These are phyloP conservation scores for Mormyrus lacerda DNA, from an alignment of 2,113 vertebrate species.

Conservation along the genomic window DNA sequence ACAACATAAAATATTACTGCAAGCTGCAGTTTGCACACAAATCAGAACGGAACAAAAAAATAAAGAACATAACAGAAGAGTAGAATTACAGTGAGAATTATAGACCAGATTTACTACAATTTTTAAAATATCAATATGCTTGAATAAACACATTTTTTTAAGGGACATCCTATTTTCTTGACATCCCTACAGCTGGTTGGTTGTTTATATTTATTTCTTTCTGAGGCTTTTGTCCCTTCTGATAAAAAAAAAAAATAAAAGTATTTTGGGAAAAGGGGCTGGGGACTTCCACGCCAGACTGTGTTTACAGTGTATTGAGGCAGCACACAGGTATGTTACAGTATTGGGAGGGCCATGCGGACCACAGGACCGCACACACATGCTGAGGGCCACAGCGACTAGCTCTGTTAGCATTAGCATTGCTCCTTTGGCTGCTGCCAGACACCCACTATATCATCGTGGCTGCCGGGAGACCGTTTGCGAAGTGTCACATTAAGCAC, in stretches of 20 bases:
- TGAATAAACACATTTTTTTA: not conserved
- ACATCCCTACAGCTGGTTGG: not conserved
- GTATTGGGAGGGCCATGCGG: not conserved
- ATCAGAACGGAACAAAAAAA: not conserved
- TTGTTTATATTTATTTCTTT: not conserved
- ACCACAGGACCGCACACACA: not conserved
- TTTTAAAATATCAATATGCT: not conserved
- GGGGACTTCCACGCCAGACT: not conserved
- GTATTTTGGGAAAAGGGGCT: not conserved
- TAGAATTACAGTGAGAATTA: not conserved
- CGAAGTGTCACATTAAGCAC: constrained; percentile 39
- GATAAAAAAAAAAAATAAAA: not conserved
- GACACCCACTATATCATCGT: not conserved
- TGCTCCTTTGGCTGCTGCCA: not conserved
- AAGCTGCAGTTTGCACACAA: constrained; percentile 1
- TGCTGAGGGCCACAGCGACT: not conserved
- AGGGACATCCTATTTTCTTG: not conserved
- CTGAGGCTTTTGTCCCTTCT: not conserved
- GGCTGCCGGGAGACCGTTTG: constrained; percentile 1
- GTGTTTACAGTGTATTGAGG: not conserved
- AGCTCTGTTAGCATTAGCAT: not conserved
- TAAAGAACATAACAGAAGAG: not conserved
- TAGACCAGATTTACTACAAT: not conserved
- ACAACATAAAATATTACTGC: not conserved
- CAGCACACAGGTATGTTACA: not conserved